These are phyloP conservation scores for Drosophila incognita DNA, from an alignment of 2,888 invertebrate species.

Conservation along the genomic window DNA sequence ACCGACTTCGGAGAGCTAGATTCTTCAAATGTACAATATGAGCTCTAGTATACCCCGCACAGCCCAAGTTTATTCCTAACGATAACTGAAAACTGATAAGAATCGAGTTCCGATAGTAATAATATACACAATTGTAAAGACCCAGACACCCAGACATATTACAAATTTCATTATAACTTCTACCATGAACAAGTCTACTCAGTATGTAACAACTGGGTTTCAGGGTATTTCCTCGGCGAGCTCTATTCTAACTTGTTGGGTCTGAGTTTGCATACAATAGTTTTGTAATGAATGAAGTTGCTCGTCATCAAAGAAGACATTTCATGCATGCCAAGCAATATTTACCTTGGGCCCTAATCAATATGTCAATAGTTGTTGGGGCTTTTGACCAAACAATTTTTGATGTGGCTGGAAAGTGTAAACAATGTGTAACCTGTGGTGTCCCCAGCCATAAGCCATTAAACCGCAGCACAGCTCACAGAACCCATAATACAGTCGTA, in stretches of 20 bases:
- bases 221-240: not conserved
- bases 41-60: not conserved
- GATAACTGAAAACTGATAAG: not conserved
- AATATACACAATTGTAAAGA: not conserved
- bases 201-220: not conserved
- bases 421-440: conserved; percentile 65
- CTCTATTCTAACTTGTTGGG: not conserved
- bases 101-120: not conserved
- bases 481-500: conserved; percentile 9
- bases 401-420: conserved; percentile 52
- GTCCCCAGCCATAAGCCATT: conserved; percentile 25
- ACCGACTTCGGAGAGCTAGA: not conserved
- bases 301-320: not conserved
- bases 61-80: not conserved
- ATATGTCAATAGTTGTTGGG: conserved; percentile 19
- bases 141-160: too few species aligned
- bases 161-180: too few species aligned
- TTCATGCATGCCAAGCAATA: not conserved
- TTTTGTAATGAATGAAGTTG: not conserved
- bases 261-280: not conserved
- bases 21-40: not conserved
- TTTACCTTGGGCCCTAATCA: conserved; percentile 3
- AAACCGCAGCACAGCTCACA: conserved; percentile 10
- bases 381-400: conserved; percentile 58
- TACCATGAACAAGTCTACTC: not conserved